phyloP scores from a whole-genome alignment of 2,113 vertebrate species.

The Tringa solitaria region DNA sequence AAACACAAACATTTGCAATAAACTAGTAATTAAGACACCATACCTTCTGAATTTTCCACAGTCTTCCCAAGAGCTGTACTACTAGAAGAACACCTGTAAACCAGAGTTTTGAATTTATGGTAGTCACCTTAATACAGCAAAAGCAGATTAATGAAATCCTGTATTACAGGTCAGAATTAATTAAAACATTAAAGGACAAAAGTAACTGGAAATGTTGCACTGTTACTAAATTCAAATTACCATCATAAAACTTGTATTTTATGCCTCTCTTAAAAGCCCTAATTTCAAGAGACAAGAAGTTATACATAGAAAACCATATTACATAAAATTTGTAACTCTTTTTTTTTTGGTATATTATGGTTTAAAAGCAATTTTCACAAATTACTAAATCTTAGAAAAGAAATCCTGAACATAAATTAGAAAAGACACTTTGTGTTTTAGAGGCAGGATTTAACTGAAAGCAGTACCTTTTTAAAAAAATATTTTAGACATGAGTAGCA shows the following conservation, averaged over 20 bases:
- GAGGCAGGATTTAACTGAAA: not conserved
- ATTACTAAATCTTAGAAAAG: not conserved
- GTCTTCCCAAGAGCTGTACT: conserved; percentile 64
- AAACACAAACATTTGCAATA: not conserved
- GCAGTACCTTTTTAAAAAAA: not conserved
- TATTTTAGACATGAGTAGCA: rapidly evolving
- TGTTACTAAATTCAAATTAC: not conserved
- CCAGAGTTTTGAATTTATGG: not conserved
- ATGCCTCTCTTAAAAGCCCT: not conserved
- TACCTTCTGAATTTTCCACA: conserved; percentile 73
- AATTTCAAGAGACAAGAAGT: rapidly evolving
- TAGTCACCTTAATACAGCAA: not conserved
- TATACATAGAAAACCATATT: rapidly evolving
- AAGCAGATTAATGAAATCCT: not conserved
- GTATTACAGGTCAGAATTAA: not conserved
- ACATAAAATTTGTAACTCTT: not conserved
- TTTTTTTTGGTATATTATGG: rapidly evolving
- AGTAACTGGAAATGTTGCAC: not conserved
- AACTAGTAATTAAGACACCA: not conserved
- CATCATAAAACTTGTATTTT: rapidly evolving
- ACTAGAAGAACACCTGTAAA: conserved; percentile 74
- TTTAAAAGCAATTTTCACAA: not conserved
- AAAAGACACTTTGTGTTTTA: not conserved
- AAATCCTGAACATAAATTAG: not conserved
- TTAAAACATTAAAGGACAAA: not conserved